A percentile compares a stretch with the other conserved stretches of the same genome.
phyloP scores from a whole-genome alignment of 2,888 invertebrate genomes.

The Synanthedon myopaeformis region DNA sequence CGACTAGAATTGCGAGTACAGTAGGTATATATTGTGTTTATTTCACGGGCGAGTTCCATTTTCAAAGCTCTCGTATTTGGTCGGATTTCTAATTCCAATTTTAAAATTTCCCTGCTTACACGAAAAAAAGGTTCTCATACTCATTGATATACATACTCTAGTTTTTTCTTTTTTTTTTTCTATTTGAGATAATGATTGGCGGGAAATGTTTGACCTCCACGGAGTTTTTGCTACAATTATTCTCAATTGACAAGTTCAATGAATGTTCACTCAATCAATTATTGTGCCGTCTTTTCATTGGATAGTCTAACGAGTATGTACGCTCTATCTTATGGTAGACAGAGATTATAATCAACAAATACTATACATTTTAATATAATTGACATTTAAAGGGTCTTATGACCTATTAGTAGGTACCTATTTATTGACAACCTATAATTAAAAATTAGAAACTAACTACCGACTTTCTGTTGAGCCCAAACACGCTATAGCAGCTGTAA shows the following conservation, averaged over 20 bases:
- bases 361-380: too few species aligned
- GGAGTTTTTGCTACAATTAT: constrained; percentile 42
- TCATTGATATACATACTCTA: constrained; percentile 9
- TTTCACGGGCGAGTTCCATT: constrained; percentile 15
- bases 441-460: too few species aligned
- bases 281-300: constrained; percentile 16
- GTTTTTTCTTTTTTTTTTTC: constrained; percentile 13
- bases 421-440: too few species aligned
- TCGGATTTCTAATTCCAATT: constrained; percentile 29
- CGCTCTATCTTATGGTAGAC: too few species aligned
- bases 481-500: too few species aligned
- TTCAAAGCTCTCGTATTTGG: constrained; percentile 26
- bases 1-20: constrained; percentile 32
- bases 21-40: constrained; percentile 28
- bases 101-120: constrained; percentile 18
- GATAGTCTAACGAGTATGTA: constrained; percentile 1
- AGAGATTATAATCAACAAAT: too few species aligned
- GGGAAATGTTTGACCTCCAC: constrained; percentile 25
- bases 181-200: constrained; percentile 11
- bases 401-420: too few species aligned
- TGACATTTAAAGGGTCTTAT: too few species aligned
- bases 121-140: constrained; percentile 7
- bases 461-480: too few species aligned
- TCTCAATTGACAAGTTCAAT: constrained; percentile 41
- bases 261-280: constrained; percentile 35